A percentile compares a stretch with the other conserved stretches of the same genome.
Conservation (phyloP, 2,113 vertebrate species). For the Dasyurus viverrinus region DNA sequence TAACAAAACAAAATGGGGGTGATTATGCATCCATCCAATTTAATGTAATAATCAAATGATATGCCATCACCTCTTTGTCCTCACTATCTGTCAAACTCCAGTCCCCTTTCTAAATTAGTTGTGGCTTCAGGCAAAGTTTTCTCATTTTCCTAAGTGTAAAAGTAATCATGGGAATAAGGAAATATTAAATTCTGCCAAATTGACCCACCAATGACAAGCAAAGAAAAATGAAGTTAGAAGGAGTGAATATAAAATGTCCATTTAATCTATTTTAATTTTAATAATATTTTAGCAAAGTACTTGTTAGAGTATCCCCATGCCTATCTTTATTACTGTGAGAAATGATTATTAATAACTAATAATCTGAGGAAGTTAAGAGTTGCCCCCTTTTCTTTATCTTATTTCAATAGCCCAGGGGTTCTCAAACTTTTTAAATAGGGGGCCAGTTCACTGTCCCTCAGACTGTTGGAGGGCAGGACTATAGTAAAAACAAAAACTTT, state of each 20-base stretch:
- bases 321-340: slow-evolving; percentile 12
- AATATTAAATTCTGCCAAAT: background rate
- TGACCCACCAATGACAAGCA: background rate
- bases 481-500: no score
- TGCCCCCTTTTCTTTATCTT: no score
- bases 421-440: no score
- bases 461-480: no score
- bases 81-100: slow-evolving; percentile 3
- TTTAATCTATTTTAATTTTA: slow-evolving; percentile 18
- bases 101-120: background rate
- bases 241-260: background rate
- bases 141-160: background rate
- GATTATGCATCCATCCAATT: background rate
- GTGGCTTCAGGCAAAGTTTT: slow-evolving; percentile 16
- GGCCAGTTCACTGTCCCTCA: no score
- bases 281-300: slow-evolving; percentile 7
- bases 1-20: background rate
- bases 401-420: no score
- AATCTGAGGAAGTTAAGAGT: no score
- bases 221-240: background rate
- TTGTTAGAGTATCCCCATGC: slow-evolving; percentile 17
- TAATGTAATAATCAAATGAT: background rate
- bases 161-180: background rate
- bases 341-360: no score
- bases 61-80: background rate